Conservation (phyloP, 1,140 invertebrate species). For the Trichonephila clavata region DNA sequence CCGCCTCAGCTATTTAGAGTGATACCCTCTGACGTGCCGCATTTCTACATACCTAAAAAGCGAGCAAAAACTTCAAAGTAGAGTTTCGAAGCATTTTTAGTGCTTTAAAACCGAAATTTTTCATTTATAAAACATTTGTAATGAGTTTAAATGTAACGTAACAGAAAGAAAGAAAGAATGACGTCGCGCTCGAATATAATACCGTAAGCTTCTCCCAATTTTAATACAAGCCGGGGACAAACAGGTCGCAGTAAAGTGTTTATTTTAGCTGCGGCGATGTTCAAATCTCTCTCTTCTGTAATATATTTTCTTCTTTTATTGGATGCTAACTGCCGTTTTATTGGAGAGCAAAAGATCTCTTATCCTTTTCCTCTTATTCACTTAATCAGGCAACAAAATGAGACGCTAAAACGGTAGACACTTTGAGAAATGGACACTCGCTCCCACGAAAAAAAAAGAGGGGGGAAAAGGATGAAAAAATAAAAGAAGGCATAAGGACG, state of each 20-base stretch:
- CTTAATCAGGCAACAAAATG: slow-evolving; percentile 74
- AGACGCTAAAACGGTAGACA: slow-evolving; percentile 73
- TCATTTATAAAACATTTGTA: slow-evolving; percentile 1
- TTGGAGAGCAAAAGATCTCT: slow-evolving; percentile 69
- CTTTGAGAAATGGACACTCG: slow-evolving; percentile 74
- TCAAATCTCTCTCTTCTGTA: slow-evolving; percentile 37
- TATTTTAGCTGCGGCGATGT: slow-evolving; percentile 54
- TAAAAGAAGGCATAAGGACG: slow-evolving; percentile 58
- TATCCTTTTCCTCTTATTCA: slow-evolving; percentile 62
- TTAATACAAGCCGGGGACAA: slow-evolving; percentile 3
- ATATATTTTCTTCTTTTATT: slow-evolving; percentile 72
- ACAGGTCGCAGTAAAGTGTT: slow-evolving; percentile 60
- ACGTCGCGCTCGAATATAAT: slow-evolving; percentile 26
- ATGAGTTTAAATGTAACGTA: slow-evolving; percentile 26
- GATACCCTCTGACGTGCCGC: neutral
- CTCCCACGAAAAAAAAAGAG: neutral
- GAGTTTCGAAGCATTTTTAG: slow-evolving; percentile 7
- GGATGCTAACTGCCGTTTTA: slow-evolving; percentile 75
- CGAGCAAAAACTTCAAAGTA: slow-evolving; percentile 33
- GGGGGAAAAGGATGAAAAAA: slow-evolving; percentile 6
- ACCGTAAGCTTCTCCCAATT: neutral
- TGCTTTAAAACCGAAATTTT: slow-evolving; percentile 34
- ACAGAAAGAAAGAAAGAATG: neutral
- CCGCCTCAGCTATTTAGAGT: neutral
- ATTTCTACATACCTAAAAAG: slow-evolving; percentile 26